Conservation (phyloP, 2,888 invertebrate genomes). For the Cheilosia scutellata region DNA sequence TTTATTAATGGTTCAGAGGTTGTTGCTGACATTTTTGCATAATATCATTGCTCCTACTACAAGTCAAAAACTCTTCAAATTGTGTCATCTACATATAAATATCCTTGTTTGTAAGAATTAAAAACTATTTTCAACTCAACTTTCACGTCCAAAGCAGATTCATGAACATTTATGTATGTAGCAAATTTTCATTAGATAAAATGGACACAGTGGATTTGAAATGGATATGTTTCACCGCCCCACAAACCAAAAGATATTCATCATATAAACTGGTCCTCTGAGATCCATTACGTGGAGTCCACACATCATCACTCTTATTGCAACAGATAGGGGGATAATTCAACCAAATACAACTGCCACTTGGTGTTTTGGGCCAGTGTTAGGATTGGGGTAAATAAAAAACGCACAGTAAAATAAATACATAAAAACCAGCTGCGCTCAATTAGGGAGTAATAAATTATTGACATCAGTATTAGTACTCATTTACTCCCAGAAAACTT, state of each 20-base stretch:
- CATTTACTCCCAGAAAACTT: conserved; percentile 19
- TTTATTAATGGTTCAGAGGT: conserved; percentile 55
- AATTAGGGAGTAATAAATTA: conserved; percentile 73
- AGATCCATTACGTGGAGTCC: conserved; percentile 65
- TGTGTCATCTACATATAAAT: conserved; percentile 13
- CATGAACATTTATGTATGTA: background rate
- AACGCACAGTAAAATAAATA: conserved; percentile 48
- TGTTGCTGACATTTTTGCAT: conserved; percentile 5
- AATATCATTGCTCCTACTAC: background rate
- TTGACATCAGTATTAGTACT: conserved; percentile 49
- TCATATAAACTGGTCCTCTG: conserved; percentile 69
- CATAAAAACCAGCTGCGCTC: conserved; percentile 67
- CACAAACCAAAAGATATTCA: conserved; percentile 45
- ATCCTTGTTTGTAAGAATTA: background rate
- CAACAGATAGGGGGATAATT: conserved; percentile 67
- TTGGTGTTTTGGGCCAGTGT: conserved; percentile 42
- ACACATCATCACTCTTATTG: conserved; percentile 72
- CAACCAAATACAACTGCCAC: conserved; percentile 46
- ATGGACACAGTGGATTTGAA: conserved; percentile 67
- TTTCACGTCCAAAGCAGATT: conserved; percentile 12
- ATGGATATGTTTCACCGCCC: conserved; percentile 49
- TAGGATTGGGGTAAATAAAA: conserved; percentile 52
- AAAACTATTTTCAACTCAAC: conserved; percentile 9
- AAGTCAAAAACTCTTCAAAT: conserved; percentile 6
- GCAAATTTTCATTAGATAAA: conserved; percentile 60